phyloP scores from a whole-genome alignment of 2,113 vertebrate species.

The Limanda limanda region DNA sequence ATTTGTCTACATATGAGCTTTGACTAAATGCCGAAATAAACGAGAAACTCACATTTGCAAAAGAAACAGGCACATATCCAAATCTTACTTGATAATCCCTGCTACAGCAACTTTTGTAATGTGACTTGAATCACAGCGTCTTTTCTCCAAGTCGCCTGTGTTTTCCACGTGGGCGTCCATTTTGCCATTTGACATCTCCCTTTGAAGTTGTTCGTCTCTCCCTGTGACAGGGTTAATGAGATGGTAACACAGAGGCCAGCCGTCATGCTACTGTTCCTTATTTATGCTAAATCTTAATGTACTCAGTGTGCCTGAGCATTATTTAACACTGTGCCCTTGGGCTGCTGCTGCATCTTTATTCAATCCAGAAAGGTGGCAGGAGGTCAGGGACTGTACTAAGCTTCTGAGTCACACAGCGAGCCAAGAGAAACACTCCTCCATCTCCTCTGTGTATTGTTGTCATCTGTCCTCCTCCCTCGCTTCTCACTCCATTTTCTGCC shows the following conservation, averaged over 20 bases:
- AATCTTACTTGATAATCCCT: constrained; percentile 1
- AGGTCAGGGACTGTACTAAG: constrained; percentile 50
- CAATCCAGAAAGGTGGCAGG: constrained; percentile 55
- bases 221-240: constrained; percentile 74
- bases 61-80: constrained; percentile 15
- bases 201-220: constrained; percentile 42
- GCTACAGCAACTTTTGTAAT: constrained; percentile 19
- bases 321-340: constrained; percentile 68
- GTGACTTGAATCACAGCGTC: constrained; percentile 5
- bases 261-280: constrained; percentile 47
- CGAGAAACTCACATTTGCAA: constrained; percentile 1
- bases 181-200: constrained; percentile 42
- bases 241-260: constrained; percentile 44
- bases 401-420: constrained; percentile 30
- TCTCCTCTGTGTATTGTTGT: constrained; percentile 37
- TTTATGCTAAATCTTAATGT: constrained; percentile 73
- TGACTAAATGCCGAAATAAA: background rate
- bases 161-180: constrained; percentile 19
- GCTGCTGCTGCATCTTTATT: constrained; percentile 62
- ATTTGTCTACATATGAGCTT: background rate
- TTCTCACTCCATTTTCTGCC: constrained; percentile 20
- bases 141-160: background rate
- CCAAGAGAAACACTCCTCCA: constrained; percentile 28
- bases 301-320: constrained; percentile 58
- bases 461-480: constrained; percentile 35